A percentile compares a stretch with the other conserved stretches of the same genome.
These are phyloP conservation scores for Albula goreensis DNA, from an alignment of 2,113 vertebrate species.

Conservation along the genomic window DNA sequence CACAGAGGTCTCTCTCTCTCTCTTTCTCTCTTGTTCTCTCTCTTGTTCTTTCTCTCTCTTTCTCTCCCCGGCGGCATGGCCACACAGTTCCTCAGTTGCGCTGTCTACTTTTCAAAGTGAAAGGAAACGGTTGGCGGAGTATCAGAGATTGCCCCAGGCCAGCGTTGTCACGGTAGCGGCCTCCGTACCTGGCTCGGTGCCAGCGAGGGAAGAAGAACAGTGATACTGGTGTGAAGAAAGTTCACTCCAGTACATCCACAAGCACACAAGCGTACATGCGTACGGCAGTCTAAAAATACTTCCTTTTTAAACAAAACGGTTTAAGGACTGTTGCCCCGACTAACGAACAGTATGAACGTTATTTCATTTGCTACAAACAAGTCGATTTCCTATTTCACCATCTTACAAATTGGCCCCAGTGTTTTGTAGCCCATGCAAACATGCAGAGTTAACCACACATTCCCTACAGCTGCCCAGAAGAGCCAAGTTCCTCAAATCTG, in stretches of 20 bases:
- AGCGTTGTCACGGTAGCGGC: slow-evolving; percentile 18
- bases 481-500: neutral
- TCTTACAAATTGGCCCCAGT: neutral
- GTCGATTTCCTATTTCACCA: neutral
- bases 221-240: neutral
- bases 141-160: slow-evolving; percentile 29
- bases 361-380: neutral
- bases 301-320: neutral
- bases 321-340: neutral
- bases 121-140: slow-evolving; percentile 38
- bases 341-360: neutral
- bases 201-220: neutral
- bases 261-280: neutral
- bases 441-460: neutral
- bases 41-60: slow-evolving; percentile 7
- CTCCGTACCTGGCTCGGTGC: slow-evolving; percentile 33
- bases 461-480: neutral
- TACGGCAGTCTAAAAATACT: neutral
- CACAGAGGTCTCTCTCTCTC: slow-evolving; percentile 18
- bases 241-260: neutral
- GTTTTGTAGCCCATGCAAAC: neutral
- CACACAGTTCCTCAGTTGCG: slow-evolving; percentile 16
- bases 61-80: slow-evolving; percentile 14
- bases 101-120: slow-evolving; percentile 43
- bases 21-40: slow-evolving; percentile 19